phyloP scores from a whole-genome alignment of 2,113 vertebrate genomes.

The Zootoca vivipara region DNA sequence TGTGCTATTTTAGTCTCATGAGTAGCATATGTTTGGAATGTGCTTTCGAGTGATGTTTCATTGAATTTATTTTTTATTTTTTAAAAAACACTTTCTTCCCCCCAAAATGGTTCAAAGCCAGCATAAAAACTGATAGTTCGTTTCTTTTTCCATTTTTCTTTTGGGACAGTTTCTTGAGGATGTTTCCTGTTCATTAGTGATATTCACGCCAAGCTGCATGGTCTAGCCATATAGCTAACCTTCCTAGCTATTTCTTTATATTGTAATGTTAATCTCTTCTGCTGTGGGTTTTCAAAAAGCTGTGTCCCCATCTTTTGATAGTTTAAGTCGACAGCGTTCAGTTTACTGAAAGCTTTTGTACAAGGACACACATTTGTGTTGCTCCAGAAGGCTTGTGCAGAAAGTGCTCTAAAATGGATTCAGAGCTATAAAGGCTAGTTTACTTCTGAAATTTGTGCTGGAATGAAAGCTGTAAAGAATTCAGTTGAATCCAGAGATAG shows the following conservation, averaged over 20 bases:
- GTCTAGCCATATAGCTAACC: background rate
- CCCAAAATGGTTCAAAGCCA: background rate
- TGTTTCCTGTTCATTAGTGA: background rate
- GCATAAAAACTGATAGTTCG: background rate
- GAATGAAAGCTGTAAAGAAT: background rate
- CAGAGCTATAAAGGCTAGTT: background rate
- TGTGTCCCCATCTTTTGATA: background rate
- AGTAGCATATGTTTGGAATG: background rate
- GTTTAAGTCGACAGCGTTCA: background rate
- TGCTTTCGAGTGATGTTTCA: background rate
- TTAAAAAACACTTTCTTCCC: background rate
- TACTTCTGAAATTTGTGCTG: background rate
- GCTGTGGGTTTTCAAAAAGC: slow-evolving; percentile 27
- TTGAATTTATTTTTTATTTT: background rate
- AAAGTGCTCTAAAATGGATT: background rate
- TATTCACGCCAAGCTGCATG: background rate
- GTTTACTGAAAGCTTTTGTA: background rate
- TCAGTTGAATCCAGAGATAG: no score
- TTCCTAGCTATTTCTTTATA: background rate
- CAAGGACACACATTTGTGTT: background rate
- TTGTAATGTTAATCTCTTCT: slow-evolving; percentile 25
- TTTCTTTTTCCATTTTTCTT: background rate
- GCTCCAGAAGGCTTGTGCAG: background rate
- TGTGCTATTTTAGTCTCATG: background rate
- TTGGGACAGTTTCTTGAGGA: background rate